Base-by-base conservation (phyloP, 2,888 invertebrate genomes). In the Lomographa bimaculata region DNA sequence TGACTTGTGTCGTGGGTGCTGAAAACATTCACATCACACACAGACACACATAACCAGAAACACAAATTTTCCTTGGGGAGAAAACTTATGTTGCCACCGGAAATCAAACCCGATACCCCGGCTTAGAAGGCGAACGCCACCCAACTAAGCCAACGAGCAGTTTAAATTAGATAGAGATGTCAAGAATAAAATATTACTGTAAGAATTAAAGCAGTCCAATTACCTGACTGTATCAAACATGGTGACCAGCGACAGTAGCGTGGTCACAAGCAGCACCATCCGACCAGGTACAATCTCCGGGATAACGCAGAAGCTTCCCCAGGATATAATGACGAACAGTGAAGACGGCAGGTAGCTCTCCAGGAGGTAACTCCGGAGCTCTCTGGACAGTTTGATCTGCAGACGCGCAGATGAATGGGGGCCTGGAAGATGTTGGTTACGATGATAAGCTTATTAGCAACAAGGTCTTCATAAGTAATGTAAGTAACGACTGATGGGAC, bases 221-320 rank as follows among this genome's bases (percentile, higher is more conserved):
- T 60, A 91, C 91, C 91, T 91, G 59, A 92, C 92, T 27, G 92
- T 92, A 64, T 92, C 92, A 65, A 92, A 92, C 92, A 92, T 92
- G 40, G 92, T 92, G 68, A 92, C 91, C 11, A 92, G 79, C 0
- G 92, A 92, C 2, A 92, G 82, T 6, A 92, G 76, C 2, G 92
- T 92, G 23, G 92, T 92, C 48, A 92, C 92, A 0, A 92, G 79
- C 17, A 92, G 75, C 40, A 92, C 92, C 92, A 92, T 92, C 10
- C 92, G 79, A 4, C 92, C 92, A 0, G 92, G 92, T 11, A 92
- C 92, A 34, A 92, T 90, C 73, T 92, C 92, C 1, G 92, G 92
- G 56, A 92, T 92, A 20, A 92, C 92, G 48, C 92, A 91, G 76
- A 92, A 92, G 58, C 92, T 92, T 48, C 92, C 92, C 92, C 92